Base-by-base conservation (phyloP, 2,888 invertebrate species). In the Polydrusus pterygomalis region DNA sequence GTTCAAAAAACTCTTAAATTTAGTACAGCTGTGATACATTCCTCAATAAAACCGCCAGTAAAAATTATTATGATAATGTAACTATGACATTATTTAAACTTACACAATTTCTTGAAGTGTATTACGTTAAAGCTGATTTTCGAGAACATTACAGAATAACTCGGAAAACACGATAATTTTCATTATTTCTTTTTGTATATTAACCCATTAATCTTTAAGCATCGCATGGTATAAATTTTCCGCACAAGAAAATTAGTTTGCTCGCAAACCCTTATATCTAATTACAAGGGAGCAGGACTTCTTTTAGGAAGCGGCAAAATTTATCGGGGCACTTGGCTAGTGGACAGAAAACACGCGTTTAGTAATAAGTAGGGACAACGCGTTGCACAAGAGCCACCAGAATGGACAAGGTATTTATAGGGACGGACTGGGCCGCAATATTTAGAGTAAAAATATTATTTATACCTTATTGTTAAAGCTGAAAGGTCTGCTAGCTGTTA, bases 291-390 rank as follows among this genome's bases (percentile, higher is more conserved):
- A 78, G 78, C 79, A 78, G 76, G 78, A 78, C 78, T 80, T 80
- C 81, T 80, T 81, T 80, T 79, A 77, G 80, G 76, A 63, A 54
- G 74, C 74, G 77, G 71, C 70, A 73, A 76, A 80, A 82, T 82
- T 82, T 82, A 82, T 79, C 72, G 76, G 65, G 60, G 65, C 70
- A 77, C 78, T 78, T 77, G 74, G 81, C 78, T 78, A 80, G 80
- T 80, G 81, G 82, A 83, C 83, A 79, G 79, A 80, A 81, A 83
- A 83, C 84, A 83, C 82, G 83, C 81, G 83, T 83, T 83, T 58
- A 25, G 70, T 83, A 83, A 84, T 83, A 84, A 84, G 82, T 82
- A 82, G 81, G 80, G 82, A 82, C 83, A 82, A 51, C 74, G 70
- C 67, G 81, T 81, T 51, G 67, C 56, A 60, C 43, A 38, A 18